Base-by-base conservation (phyloP, 2,113 vertebrate genomes). In the Lophura nycthemera region DNA sequence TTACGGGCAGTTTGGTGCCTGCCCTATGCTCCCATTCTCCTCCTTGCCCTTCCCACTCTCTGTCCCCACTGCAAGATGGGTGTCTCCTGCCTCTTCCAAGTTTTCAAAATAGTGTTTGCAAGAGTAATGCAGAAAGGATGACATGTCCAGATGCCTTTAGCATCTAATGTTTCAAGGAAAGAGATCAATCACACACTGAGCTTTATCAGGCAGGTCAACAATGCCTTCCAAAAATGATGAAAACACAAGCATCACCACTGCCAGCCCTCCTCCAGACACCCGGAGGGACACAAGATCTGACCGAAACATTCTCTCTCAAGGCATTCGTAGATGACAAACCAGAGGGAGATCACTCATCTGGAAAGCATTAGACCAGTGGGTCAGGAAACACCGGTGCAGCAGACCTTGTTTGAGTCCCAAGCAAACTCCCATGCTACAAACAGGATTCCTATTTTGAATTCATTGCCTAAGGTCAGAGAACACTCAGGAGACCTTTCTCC, bases 401-500 rank as follows among this genome's bases (percentile, higher is more conserved):
- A 75, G 76, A 72, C 36, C 69, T 91, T 86, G 85, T 81, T 59
- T 75, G 69, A 94, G 83, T 88, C 89, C 65, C 20, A 3, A 81
- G 89, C 79, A 74, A 93, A 38, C 13, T 57, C 82, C 83, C 76
- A 36, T 4, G 9, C 43, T 89, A 43, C 50, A 91, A 77, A 83
- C 80, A 95, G 76, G 34, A 88, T 71, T 95, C 65, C 60, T 85
- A 2, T 88, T 96, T 91, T 80, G 48, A 91, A 92, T 77, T 80
- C 57, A 70, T 42, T 48, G 95, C 93, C 81, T 72, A 20, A 94
- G 95, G 85, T 88, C 54, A 66, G 88, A 54, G 59, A 95, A 97
- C 96, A 96, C 89, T 95, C 95, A 59, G 92, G 94, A 94, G 76
- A 97, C 91, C 92, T 95, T 97, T 96, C 96, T 94, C 90, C 88